Percentiles rank a stretch among this genome's conserved stretches.
Conservation (phyloP, 2,888 invertebrate species). For the Euproctis similis region DNA sequence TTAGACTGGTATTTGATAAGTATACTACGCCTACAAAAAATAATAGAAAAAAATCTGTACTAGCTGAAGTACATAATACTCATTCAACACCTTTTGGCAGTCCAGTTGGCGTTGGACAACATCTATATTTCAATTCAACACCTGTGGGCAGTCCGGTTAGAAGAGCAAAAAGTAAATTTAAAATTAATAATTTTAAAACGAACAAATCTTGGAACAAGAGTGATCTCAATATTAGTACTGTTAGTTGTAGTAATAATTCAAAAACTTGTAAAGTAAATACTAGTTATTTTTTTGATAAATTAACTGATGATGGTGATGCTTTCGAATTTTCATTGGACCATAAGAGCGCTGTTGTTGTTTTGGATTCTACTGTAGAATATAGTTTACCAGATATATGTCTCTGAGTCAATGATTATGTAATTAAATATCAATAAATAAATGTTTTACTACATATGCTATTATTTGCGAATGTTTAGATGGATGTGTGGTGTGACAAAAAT, state of each 20-base stretch:
- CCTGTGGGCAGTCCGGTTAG: conserved; percentile 42
- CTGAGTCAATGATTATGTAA: no score
- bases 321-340: conserved; percentile 77
- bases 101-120: conserved; percentile 22
- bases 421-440: no score
- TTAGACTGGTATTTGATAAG: conserved; percentile 50
- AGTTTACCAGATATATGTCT: conserved; percentile 18
- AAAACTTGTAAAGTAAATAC: conserved; percentile 42
- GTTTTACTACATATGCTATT: no score
- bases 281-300: conserved; percentile 73
- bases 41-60: conserved; percentile 29
- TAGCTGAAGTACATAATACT: conserved; percentile 37
- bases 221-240: conserved; percentile 10
- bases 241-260: conserved; percentile 27
- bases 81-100: conserved; percentile 60
- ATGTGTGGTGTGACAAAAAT: no score
- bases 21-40: conserved; percentile 40
- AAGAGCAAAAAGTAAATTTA: conserved; percentile 1
- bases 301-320: conserved; percentile 69
- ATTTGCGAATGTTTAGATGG: no score
- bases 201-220: conserved; percentile 10
- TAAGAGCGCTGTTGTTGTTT: conserved; percentile 31
- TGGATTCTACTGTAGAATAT: conserved; percentile 47
- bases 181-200: not conserved
- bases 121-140: conserved; percentile 43